A percentile compares a stretch with the other conserved stretches of the same genome.
Evolutionary conservation across 2,888 invertebrate species (phyloP).

Genomic region (Drosophila peninsularis): DNA sequence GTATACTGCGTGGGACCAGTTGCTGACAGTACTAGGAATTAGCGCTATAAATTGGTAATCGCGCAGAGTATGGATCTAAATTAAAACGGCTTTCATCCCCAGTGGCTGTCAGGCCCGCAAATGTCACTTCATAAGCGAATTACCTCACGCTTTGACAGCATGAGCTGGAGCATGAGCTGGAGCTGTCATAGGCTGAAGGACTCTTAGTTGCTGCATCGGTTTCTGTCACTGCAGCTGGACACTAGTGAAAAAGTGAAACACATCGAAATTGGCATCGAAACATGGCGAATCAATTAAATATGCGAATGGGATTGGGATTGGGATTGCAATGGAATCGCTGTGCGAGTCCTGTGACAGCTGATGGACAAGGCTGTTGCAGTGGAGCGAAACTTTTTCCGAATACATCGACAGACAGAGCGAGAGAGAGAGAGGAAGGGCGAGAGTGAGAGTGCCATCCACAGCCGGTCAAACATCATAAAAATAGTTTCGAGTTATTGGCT

Average conservation of each 20-base stretch:
- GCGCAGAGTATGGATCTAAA: background rate
- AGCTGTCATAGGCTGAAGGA: background rate
- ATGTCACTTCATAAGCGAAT: background rate
- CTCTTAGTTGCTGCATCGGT: background rate
- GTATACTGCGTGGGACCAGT: background rate
- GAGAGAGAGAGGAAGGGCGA: too few species aligned
- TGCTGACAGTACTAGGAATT: background rate
- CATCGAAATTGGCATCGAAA: background rate
- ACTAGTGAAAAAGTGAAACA: background rate
- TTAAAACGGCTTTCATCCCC: background rate
- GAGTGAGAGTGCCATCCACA: background rate
- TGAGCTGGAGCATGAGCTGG: background rate
- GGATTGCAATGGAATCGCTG: conserved; percentile 2
- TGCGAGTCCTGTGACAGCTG: conserved; percentile 3
- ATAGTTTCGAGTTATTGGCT: conserved; percentile 24
- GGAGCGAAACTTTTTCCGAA: conserved; percentile 2
- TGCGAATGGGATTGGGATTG: conserved; percentile 6
- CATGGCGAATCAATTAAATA: conserved; percentile 20
- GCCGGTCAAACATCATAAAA: conserved; percentile 8
- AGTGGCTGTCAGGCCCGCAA: background rate
- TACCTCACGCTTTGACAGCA: background rate
- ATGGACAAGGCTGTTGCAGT: conserved; percentile 10
- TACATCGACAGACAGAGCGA: background rate
- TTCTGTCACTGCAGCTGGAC: background rate
- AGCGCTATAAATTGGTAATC: background rate